These are phyloP conservation scores for Percopsis omiscomaycus DNA, from an alignment of 2,797 vertebrate species.

Conservation along the genomic window DNA sequence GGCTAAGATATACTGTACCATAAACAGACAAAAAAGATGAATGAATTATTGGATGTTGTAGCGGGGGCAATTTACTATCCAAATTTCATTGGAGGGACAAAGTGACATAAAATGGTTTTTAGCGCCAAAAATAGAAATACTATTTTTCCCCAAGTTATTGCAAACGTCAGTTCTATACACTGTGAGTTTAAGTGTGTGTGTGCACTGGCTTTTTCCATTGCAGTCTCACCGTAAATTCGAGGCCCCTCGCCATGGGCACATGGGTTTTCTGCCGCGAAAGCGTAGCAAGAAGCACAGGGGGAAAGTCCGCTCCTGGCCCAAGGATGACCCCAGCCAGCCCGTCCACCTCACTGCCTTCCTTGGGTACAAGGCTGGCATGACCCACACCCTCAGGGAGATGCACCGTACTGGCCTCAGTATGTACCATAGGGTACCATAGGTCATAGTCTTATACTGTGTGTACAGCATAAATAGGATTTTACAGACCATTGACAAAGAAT, in stretches of 20 bases:
- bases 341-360: constrained; percentile 92
- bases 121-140: too few species aligned
- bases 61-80: background rate
- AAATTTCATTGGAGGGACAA: too few species aligned
- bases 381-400: constrained; percentile 88
- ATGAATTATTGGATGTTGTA: background rate
- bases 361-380: constrained; percentile 97
- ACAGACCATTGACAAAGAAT: too few species aligned
- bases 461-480: too few species aligned
- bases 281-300: constrained; percentile 85
- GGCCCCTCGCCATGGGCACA: constrained; percentile 90
- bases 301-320: constrained; percentile 88
- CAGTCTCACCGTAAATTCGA: constrained; percentile 96
- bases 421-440: constrained; percentile 39
- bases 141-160: too few species aligned
- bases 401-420: constrained; percentile 87
- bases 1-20: background rate
- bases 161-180: background rate
- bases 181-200: background rate
- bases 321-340: constrained; percentile 85
- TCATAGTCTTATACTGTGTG: too few species aligned
- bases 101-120: too few species aligned
- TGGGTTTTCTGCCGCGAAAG: constrained; percentile 90
- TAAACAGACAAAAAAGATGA: background rate
- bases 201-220: background rate